A percentile compares a stretch with the other conserved stretches of the same genome.
Evolutionary conservation across 2,113 vertebrate species (phyloP).

Genomic region (Crotalus helleri): DNA sequence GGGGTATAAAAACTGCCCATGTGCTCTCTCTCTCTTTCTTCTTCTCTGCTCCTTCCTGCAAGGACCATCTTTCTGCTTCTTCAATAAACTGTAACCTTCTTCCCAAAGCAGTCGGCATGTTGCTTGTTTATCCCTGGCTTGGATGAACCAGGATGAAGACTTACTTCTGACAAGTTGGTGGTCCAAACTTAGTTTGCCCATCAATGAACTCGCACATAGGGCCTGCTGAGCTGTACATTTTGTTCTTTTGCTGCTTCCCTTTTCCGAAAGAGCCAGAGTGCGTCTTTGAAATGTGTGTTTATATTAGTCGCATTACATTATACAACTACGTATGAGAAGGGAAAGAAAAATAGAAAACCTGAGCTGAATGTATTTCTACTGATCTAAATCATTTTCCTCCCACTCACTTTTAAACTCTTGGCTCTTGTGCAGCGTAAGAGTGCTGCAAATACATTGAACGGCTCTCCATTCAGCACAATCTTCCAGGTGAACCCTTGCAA

Average conservation of each 20-base stretch:
- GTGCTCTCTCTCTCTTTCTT: too few species aligned
- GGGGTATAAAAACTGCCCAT: too few species aligned
- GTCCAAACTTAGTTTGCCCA: not conserved
- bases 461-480: not conserved
- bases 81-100: too few species aligned
- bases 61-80: too few species aligned
- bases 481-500: not conserved
- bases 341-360: not conserved
- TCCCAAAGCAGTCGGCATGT: too few species aligned
- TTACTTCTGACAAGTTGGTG: not conserved
- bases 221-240: too few species aligned
- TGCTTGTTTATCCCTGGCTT: too few species aligned
- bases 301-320: not conserved
- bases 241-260: not conserved
- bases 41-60: too few species aligned
- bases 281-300: not conserved
- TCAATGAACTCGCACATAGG: not conserved
- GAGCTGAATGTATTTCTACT: not conserved
- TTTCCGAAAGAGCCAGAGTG: not conserved
- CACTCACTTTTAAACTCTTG: not conserved
- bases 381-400: not conserved
- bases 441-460: not conserved
- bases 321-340: not conserved
- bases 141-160: too few species aligned
- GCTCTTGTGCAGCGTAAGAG: not conserved